Percentiles rank a stretch among this genome's conserved stretches.
phyloP scores from a whole-genome alignment of 2,113 vertebrate genomes.

The Oreocharis arfaki region DNA sequence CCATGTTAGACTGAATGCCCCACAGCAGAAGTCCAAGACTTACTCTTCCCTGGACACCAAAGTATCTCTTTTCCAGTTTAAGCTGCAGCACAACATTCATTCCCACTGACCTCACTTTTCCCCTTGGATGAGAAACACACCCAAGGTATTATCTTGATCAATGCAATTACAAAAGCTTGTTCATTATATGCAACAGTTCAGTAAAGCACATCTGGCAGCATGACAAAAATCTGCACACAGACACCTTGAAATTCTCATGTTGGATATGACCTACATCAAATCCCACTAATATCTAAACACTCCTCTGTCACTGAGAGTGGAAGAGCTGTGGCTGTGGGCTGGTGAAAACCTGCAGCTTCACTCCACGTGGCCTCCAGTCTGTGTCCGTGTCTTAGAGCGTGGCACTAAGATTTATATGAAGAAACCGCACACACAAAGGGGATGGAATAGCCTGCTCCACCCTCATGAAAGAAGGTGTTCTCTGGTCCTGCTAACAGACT shows the following conservation, averaged over 20 bases:
- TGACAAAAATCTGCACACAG: neutral
- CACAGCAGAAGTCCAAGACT: neutral
- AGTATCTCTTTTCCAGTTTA: neutral
- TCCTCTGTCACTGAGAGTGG: neutral
- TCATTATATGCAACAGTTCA: neutral
- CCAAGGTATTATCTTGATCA: neutral
- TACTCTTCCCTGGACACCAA: neutral
- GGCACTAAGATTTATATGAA: neutral
- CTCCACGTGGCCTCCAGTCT: accelerated
- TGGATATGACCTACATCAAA: neutral
- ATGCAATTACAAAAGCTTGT: neutral
- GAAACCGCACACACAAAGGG: neutral
- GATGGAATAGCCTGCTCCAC: neutral
- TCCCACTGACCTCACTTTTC: neutral
- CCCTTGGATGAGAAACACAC: neutral
- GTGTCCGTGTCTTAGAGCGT: neutral
- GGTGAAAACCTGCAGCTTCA: neutral
- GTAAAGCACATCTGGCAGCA: neutral
- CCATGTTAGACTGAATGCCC: neutral
- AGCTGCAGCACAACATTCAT: conserved; percentile 7
- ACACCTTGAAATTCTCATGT: neutral
- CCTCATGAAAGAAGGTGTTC: neutral
- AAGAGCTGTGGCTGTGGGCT: neutral
- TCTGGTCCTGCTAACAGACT: neutral
- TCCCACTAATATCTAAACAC: neutral